Base-by-base conservation (phyloP, 2,888 invertebrate species). In the Eurytoma adleriae region DNA sequence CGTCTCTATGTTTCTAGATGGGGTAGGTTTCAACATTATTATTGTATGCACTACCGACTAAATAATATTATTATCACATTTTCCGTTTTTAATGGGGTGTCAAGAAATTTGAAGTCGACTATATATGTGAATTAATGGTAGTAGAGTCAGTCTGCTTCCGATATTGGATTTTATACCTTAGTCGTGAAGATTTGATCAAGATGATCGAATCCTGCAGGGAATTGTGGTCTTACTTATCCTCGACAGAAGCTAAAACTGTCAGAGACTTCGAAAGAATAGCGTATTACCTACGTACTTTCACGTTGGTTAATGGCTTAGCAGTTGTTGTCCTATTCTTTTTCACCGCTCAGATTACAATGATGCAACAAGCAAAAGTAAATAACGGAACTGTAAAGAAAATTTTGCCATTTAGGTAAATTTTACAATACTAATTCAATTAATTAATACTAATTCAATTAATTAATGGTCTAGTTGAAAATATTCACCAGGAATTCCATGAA, bases 91-190 rank as follows among this genome's bases (percentile, higher is more conserved):
- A 18, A 10, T 3, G 56, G 0, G 2, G 2, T 54, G 1, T 48
- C 50, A 61, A 74, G 57, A n/a, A 3, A 3, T 48, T 75, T 20
- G 75, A 77, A 18, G 20, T 77, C 2, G 77, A 73, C 3, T 77
- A 72, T 40, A 16, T 80, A n/a, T 69, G 73, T 57, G 77, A 80
- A 40, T 13, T 57, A n/a, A 14, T 77, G 13, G n/a, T 73, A 0
- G 72, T 68, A 16, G n/a, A 66, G n/a, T 24, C 27, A 10, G 48
- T 71, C n/a, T 20, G 16, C 14, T 50, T 66, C 1, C 69, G 79
- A 0, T 80, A 73, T 24, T 1, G 73, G 0, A 5, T 77, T 13
- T 0, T 77, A 0, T 77, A n/a, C 18, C 1, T 27, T 0, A 80
- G 56, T 1, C 80, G 75, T 2, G 14, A 27, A 7, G n/a, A 72